These are phyloP conservation scores for Actias luna DNA, from an alignment of 2,888 invertebrate species.

Conservation along the genomic window DNA sequence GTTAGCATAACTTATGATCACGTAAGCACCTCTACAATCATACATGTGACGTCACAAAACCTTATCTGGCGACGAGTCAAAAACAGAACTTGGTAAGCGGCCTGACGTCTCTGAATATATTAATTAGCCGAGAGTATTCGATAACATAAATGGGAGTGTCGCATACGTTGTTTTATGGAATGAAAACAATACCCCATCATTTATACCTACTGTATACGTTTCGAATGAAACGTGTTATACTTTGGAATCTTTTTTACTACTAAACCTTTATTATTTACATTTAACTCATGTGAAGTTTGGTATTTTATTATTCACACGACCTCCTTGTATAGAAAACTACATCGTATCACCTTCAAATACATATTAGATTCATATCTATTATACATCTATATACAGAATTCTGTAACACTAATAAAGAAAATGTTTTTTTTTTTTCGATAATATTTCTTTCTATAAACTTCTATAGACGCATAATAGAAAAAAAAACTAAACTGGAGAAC, in stretches of 20 bases:
- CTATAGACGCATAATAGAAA: no score
- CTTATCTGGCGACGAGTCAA: slow-evolving; percentile 6
- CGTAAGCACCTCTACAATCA: background rate
- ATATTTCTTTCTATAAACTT: no score
- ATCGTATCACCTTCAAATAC: no score
- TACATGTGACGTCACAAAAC: background rate
- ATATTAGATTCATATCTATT: no score
- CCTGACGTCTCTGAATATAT: slow-evolving; percentile 3
- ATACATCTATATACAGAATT: no score
- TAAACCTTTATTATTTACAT: background rate
- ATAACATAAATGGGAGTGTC: slow-evolving; percentile 2
- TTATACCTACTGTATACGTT: background rate
- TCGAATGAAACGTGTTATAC: background rate
- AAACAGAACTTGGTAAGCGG: slow-evolving; percentile 1
- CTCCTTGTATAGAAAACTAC: no score
- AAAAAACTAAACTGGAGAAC: no score
- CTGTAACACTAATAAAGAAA: no score
- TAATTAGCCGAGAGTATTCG: slow-evolving; percentile 9
- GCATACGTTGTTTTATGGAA: slow-evolving; percentile 1
- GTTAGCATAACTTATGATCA: background rate
- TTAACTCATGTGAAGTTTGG: background rate
- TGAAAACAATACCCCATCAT: slow-evolving; percentile 1
- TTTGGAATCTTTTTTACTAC: background rate
- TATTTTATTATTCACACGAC: no score
- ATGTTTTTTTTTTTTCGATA: no score